Percentiles rank a stretch among this genome's conserved stretches.
phyloP scores from a whole-genome alignment of 2,797 vertebrate genomes.

The Macropus fuliginosus region DNA sequence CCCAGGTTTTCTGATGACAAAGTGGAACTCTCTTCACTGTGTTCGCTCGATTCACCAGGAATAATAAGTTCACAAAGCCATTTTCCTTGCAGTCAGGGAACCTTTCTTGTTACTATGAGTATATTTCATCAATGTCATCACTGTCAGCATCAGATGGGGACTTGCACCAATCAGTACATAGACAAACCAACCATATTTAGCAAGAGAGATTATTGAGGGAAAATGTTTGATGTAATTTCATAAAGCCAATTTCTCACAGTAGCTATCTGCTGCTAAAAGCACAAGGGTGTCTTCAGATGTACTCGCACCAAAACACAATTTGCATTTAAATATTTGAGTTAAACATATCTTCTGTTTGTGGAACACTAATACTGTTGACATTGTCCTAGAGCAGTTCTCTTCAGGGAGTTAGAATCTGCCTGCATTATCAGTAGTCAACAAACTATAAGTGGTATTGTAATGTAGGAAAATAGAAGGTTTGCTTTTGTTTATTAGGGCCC shows the following conservation, averaged over 20 bases:
- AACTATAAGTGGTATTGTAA: constrained; percentile 63
- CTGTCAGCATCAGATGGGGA: neutral
- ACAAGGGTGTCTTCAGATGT: constrained; percentile 39
- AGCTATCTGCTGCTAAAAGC: constrained; percentile 31
- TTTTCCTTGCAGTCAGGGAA: neutral
- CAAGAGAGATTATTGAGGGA: constrained; percentile 11
- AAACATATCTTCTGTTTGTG: constrained; percentile 72
- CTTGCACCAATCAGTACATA: neutral
- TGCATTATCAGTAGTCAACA: constrained; percentile 67
- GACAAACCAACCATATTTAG: neutral
- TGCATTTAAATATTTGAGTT: constrained; percentile 78
- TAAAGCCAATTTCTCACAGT: constrained; percentile 4
- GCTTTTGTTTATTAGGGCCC: neutral
- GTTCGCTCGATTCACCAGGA: neutral
- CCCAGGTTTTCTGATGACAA: neutral
- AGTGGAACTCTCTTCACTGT: neutral
- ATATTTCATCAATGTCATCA: neutral
- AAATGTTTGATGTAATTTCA: constrained; percentile 52
- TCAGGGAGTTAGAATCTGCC: constrained; percentile 64
- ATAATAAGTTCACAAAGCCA: neutral
- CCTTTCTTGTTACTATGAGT: neutral
- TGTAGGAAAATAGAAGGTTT: constrained; percentile 12
- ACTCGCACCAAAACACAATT: constrained; percentile 60
- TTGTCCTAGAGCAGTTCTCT: constrained; percentile 60
- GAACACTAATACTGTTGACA: constrained; percentile 73